Base-by-base conservation (phyloP, 1,140 invertebrate species). In the Penaeus vannamei region DNA sequence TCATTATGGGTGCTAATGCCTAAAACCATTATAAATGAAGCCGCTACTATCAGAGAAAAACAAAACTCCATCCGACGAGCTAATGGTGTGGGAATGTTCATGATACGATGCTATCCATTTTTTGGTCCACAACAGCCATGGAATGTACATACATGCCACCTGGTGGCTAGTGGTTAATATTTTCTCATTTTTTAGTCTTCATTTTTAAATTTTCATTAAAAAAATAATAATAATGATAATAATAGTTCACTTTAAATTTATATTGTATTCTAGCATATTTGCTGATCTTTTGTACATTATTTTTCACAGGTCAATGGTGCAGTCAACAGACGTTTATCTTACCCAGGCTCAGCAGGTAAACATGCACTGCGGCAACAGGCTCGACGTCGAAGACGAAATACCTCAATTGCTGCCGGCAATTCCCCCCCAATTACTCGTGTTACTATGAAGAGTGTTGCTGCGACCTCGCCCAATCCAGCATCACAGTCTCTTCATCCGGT, bases 331-430 rank as follows among this genome's bases (percentile, higher is more conserved):
- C 82, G 87, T 17, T 60, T 89, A 2, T 84, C 87, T 29, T 84
- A 89, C 23, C 87, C 82, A 14, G 85, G 76, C 20, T 85, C 85
- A 59, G 69, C 88, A 66, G 91, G 91, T n/a, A 96, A 96, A 92
- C 95, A 96, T 93, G 95, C 95, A 84, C 91, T 96, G 87, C 94
- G 95, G 92, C 96, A 97, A 93, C 96, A 97, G 92, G 96, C 96
- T 26, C 96, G 96, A 91, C 93, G 96, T 87, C 94, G 96, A 91
- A 94, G 96, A 92, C 96, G 96, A 93, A 97, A 96, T 91, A 95
- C 95, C 22, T 95, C 95, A 36, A 95, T 96, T 91, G 96, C 96
- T 20, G 95, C 95, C 80, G 95, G 95, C 82, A 91, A 91, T 79
- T 91, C 91, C 29, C 91, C 91, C 10, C 91, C 91, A 19, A 91